Conservation (phyloP, 2,797 vertebrate species). For the Huso huso region DNA sequence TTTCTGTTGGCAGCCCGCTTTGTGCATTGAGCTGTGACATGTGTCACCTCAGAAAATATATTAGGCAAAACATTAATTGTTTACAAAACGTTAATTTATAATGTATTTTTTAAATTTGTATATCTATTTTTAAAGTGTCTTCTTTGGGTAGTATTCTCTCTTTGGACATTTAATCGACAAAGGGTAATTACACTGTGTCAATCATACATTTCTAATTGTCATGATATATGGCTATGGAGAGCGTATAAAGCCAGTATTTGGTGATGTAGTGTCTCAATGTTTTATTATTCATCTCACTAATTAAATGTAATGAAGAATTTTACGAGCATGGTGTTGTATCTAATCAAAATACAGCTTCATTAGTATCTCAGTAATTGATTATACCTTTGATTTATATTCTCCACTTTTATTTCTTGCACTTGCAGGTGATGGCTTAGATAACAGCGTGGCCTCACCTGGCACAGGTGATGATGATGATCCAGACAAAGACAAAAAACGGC, state of each 20-base stretch:
- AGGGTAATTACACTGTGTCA: slow-evolving; percentile 59
- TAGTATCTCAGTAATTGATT: slow-evolving; percentile 24
- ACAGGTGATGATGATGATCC: slow-evolving; percentile 91
- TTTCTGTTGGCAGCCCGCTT: neutral
- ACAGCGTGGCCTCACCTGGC: slow-evolving; percentile 86
- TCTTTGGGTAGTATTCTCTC: slow-evolving; percentile 52
- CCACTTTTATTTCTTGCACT: slow-evolving; percentile 10
- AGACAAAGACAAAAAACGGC: slow-evolving; percentile 88
- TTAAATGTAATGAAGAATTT: slow-evolving; percentile 43
- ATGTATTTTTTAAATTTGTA: slow-evolving; percentile 37
- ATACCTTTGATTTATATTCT: slow-evolving; percentile 12
- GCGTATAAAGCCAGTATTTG: slow-evolving; percentile 59
- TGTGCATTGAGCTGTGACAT: slow-evolving; percentile 58
- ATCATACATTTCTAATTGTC: slow-evolving; percentile 59
- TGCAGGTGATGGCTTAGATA: slow-evolving; percentile 84
- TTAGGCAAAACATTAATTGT: slow-evolving; percentile 39
- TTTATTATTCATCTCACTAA: slow-evolving; percentile 51
- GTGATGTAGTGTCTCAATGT: slow-evolving; percentile 50
- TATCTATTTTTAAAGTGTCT: slow-evolving; percentile 45
- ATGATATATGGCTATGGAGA: slow-evolving; percentile 57
- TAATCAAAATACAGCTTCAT: slow-evolving; percentile 25
- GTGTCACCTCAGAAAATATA: slow-evolving; percentile 58
- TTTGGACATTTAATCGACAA: slow-evolving; percentile 55
- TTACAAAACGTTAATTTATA: slow-evolving; percentile 58
- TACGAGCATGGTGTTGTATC: slow-evolving; percentile 39